These are phyloP conservation scores for Anorthoa munda DNA, from an alignment of 2,888 invertebrate genomes.

Conservation along the genomic window DNA sequence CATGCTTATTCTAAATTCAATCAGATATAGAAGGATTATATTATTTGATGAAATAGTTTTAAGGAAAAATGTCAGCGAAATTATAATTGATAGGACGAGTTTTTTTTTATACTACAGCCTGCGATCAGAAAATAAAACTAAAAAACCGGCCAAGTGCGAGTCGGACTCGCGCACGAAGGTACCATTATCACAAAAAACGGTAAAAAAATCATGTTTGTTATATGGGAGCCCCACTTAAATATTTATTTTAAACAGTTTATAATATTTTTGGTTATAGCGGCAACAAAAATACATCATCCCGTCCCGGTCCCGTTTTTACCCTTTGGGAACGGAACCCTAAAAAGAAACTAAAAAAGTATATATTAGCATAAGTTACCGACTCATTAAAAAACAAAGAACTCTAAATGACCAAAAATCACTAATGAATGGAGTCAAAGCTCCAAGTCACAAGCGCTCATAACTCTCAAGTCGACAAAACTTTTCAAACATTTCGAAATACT, in stretches of 20 bases:
- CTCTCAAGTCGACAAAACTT: conserved; percentile 7
- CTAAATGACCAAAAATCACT: neutral
- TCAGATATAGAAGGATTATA: conserved; percentile 10
- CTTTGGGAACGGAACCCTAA: no score
- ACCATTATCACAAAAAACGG: no score
- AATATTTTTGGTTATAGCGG: no score
- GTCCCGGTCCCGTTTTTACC: no score
- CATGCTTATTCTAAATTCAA: conserved; percentile 30
- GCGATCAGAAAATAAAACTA: neutral
- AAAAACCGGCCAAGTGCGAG: no score
- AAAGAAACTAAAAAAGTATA: neutral
- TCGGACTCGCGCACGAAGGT: no score
- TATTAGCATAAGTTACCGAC: neutral
- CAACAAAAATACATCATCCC: no score
- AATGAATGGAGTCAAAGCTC: conserved; percentile 9
- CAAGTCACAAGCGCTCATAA: conserved; percentile 2
- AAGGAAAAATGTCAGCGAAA: neutral
- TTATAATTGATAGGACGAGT: neutral
- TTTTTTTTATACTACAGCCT: neutral
- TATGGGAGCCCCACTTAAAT: no score
- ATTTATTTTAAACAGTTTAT: no score
- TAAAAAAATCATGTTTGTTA: no score
- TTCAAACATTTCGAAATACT: conserved; percentile 37
- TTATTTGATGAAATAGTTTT: neutral
- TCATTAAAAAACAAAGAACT: conserved; percentile 1